Conservation (phyloP, 2,113 vertebrate genomes). For the Mola mola region DNA sequence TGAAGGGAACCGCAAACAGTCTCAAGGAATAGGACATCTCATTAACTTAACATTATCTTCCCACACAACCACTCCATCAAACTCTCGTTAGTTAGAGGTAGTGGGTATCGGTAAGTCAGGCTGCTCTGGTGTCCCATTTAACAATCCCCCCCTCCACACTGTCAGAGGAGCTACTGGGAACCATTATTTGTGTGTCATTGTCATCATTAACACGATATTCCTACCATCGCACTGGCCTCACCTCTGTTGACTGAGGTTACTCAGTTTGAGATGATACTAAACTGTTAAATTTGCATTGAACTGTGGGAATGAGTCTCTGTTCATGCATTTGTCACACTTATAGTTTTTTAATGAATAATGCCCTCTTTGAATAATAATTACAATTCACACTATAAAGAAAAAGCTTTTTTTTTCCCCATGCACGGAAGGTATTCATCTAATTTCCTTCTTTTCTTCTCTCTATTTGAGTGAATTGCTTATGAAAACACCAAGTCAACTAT, state of each 20-base stretch:
- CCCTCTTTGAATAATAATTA: no score
- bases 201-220: slow-evolving; percentile 59
- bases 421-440: no score
- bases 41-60: slow-evolving; percentile 73
- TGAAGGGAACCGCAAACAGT: slow-evolving; percentile 61
- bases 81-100: slow-evolving; percentile 55
- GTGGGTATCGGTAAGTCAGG: slow-evolving; percentile 50
- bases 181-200: slow-evolving; percentile 59
- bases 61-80: slow-evolving; percentile 68
- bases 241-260: background rate
- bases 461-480: no score
- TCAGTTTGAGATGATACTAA: background rate
- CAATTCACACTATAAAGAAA: no score
- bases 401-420: no score
- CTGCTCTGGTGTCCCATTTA: slow-evolving; percentile 61
- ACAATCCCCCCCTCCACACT: slow-evolving; percentile 61
- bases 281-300: background rate
- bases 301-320: background rate
- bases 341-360: no score
- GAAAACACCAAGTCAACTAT: no score
- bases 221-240: background rate
- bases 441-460: no score
- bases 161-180: slow-evolving; percentile 62
- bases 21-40: slow-evolving; percentile 61
- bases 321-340: background rate